Evolutionary conservation across 2,888 invertebrate genomes (phyloP).

Genomic region (Andrena chrysosceles): DNA sequence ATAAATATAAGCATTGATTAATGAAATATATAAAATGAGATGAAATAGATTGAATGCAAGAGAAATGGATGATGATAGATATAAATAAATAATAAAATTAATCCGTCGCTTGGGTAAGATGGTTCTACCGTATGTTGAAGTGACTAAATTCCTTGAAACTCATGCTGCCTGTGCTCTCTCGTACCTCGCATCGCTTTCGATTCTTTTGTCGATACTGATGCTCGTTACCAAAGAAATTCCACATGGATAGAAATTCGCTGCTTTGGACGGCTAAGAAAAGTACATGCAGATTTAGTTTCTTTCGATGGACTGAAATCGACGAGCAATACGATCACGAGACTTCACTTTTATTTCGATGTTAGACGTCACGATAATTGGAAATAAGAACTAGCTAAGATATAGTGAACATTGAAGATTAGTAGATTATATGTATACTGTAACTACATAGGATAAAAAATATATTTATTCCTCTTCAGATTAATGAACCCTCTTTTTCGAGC

Average conservation of each 20-base stretch:
- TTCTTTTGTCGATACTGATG: not conserved
- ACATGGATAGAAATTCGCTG: slow-evolving; percentile 65
- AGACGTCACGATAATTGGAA: too few species aligned
- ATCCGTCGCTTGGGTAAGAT: not conserved
- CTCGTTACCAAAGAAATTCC: slow-evolving; percentile 78
- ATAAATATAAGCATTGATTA: not conserved
- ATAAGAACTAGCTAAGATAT: too few species aligned
- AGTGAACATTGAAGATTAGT: too few species aligned
- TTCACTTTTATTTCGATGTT: too few species aligned
- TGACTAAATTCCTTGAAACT: slow-evolving; percentile 9
- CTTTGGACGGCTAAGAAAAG: slow-evolving; percentile 67
- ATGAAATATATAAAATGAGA: not conserved
- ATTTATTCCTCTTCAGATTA: not conserved
- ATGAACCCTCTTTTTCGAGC: not conserved
- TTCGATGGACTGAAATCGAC: not conserved
- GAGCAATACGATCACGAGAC: not conserved
- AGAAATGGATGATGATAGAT: not conserved
- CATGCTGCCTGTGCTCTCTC: not conserved
- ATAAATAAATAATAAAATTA: not conserved
- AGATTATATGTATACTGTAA: too few species aligned
- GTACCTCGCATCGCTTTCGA: not conserved
- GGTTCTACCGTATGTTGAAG: slow-evolving; percentile 30
- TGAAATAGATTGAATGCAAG: not conserved
- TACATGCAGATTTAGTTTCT: not conserved
- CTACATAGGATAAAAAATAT: too few species aligned